These are phyloP conservation scores for Macrotrachela quadricornifera DNA, from an alignment of 1,140 invertebrate genomes.

Conservation along the genomic window DNA sequence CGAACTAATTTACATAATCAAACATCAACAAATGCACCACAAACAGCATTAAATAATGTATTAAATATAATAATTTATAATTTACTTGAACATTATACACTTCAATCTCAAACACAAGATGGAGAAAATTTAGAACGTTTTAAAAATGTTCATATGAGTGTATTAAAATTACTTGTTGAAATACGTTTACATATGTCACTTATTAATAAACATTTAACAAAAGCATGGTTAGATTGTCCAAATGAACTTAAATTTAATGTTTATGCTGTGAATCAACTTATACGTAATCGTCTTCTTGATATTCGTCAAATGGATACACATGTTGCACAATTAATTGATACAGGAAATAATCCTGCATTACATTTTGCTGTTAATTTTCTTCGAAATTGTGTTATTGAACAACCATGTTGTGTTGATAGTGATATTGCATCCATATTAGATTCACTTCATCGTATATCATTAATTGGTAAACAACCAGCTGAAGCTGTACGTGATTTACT, in stretches of 20 bases:
- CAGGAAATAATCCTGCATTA: slow-evolving; percentile 59
- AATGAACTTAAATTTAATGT: slow-evolving; percentile 71
- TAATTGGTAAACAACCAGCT: not conserved
- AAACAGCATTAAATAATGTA: not conserved
- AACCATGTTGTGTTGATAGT: slow-evolving; percentile 39
- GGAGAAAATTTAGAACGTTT: not conserved
- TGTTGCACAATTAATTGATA: slow-evolving; percentile 59
- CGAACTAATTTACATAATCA: too few species aligned
- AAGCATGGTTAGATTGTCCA: slow-evolving; percentile 42
- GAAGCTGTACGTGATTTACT: slow-evolving; percentile 14
- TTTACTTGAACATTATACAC: slow-evolving; percentile 3
- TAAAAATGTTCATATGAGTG: not conserved
- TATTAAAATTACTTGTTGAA: slow-evolving; percentile 1
- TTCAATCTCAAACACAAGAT: too few species aligned
- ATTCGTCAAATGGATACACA: slow-evolving; percentile 57
- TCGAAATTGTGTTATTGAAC: slow-evolving; percentile 64
- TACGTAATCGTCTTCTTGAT: slow-evolving; percentile 46
- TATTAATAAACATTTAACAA: slow-evolving; percentile 10
- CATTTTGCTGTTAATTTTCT: slow-evolving; percentile 72
- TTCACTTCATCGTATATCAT: slow-evolving; percentile 1
- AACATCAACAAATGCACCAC: too few species aligned
- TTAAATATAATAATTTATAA: slow-evolving; percentile 4
- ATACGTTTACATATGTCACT: not conserved
- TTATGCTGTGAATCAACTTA: slow-evolving; percentile 66
- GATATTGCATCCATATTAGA: not conserved